Evolutionary conservation across 2,888 invertebrate species (phyloP).

Genomic region (Hololepta plana): DNA sequence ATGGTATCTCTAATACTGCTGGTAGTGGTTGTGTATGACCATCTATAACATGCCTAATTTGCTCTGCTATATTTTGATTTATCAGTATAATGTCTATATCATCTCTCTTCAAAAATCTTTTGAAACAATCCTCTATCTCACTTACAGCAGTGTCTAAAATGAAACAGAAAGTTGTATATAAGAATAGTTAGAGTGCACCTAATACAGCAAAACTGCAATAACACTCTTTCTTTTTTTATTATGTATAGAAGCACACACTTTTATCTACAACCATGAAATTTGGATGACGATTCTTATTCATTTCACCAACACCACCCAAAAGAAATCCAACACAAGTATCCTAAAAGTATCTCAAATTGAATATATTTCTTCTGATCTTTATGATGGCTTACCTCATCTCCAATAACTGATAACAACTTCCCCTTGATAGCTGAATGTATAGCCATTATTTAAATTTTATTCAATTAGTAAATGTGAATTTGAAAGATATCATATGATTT

Average conservation of each 20-base stretch:
- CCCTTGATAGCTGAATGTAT: conserved; percentile 74
- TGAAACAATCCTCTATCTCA: conserved; percentile 96
- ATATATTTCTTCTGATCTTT: too few species aligned
- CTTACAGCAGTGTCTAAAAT: conserved; percentile 73
- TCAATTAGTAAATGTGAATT: too few species aligned
- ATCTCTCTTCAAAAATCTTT: conserved; percentile 81
- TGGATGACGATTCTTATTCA: conserved; percentile 91
- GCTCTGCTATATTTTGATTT: conserved; percentile 94
- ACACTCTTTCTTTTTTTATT: too few species aligned
- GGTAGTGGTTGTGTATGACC: conserved; percentile 85
- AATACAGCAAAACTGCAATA: too few species aligned
- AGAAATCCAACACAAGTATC: conserved; percentile 98
- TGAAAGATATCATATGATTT: too few species aligned
- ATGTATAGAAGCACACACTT: too few species aligned
- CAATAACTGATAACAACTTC: conserved; percentile 85
- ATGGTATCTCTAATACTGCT: conserved; percentile 94
- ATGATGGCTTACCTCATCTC: conserved; percentile 87
- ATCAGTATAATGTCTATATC: conserved; percentile 98
- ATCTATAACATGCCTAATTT: conserved; percentile 93
- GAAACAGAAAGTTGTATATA: too few species aligned
- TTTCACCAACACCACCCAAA: conserved; percentile 92
- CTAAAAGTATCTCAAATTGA: conserved; percentile 44
- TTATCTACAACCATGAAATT: conserved; percentile 97
- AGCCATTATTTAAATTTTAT: too few species aligned
- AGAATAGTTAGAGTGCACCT: too few species aligned